Conservation (phyloP, 2,888 invertebrate species). For the Acleris emargana region DNA sequence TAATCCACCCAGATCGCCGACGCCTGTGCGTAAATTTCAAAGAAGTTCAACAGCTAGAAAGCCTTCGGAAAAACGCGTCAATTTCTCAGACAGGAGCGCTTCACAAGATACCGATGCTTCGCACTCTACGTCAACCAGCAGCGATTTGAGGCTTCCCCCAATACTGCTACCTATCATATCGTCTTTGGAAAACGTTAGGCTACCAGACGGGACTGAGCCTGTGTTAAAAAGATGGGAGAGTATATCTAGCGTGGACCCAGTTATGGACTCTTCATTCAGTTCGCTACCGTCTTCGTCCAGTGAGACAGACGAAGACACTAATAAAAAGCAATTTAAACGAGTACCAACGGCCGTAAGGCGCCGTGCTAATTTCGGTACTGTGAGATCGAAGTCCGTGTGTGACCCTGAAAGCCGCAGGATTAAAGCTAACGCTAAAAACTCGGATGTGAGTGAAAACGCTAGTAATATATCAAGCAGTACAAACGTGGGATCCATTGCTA, state of each 20-base stretch:
- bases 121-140: constrained; percentile 83
- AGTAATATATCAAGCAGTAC: constrained; percentile 76
- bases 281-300: constrained; percentile 81
- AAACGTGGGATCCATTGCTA: constrained; percentile 70
- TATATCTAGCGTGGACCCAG: constrained; percentile 88
- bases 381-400: constrained; percentile 78
- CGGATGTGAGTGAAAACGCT: constrained; percentile 71
- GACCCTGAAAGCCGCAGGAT: constrained; percentile 72
- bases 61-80: constrained; percentile 76
- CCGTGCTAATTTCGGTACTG: constrained; percentile 69
- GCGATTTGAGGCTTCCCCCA: constrained; percentile 87
- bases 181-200: constrained; percentile 82
- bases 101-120: constrained; percentile 86
- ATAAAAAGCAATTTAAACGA: constrained; percentile 66
- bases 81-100: constrained; percentile 80
- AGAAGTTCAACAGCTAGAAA: constrained; percentile 76
- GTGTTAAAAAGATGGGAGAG: constrained; percentile 84
- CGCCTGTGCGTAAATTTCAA: constrained; percentile 63
- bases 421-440: constrained; percentile 55
- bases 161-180: constrained; percentile 88
- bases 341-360: constrained; percentile 69
- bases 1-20: constrained; percentile 47
- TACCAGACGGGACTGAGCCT: constrained; percentile 69
- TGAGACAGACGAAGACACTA: constrained; percentile 75
- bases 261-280: constrained; percentile 87